Percentiles rank a stretch among this genome's conserved stretches.
Conservation (phyloP, 2,888 invertebrate species). For the Synergus gifuensis region DNA sequence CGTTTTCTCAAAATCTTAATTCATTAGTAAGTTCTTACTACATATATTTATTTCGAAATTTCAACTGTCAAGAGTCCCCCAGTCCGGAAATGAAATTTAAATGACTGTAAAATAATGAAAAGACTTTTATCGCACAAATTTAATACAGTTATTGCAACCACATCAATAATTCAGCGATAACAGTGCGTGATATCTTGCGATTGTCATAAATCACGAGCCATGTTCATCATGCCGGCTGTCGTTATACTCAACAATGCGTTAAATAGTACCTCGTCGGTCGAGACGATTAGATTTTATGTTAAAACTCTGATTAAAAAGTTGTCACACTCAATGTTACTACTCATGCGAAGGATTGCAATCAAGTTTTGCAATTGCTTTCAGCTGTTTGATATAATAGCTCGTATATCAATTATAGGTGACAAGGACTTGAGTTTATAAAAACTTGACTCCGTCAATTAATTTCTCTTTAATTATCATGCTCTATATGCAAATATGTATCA, state of each 20-base stretch:
- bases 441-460: neutral
- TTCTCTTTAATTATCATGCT: neutral
- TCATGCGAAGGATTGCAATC: constrained; percentile 12
- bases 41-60: neutral
- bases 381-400: neutral
- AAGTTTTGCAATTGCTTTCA: neutral
- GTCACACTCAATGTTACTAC: constrained; percentile 3
- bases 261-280: constrained; percentile 6
- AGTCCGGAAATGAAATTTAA: neutral
- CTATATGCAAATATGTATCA: neutral
- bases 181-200: constrained; percentile 6
- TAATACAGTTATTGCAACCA: neutral
- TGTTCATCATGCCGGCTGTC: constrained; percentile 16
- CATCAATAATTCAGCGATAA: constrained; percentile 15
- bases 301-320: constrained; percentile 18
- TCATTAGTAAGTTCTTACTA: too few relatives aligned
- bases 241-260: constrained; percentile 15
- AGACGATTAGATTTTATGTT: constrained; percentile 17
- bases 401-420: neutral
- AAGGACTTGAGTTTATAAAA: neutral
- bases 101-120: neutral
- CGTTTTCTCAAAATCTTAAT: neutral
- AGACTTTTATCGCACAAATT: neutral
- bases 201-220: constrained; percentile 15
- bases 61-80: neutral